These are phyloP conservation scores for Pedionomus torquatus DNA, from an alignment of 2,113 vertebrate genomes.

Conservation along the genomic window DNA sequence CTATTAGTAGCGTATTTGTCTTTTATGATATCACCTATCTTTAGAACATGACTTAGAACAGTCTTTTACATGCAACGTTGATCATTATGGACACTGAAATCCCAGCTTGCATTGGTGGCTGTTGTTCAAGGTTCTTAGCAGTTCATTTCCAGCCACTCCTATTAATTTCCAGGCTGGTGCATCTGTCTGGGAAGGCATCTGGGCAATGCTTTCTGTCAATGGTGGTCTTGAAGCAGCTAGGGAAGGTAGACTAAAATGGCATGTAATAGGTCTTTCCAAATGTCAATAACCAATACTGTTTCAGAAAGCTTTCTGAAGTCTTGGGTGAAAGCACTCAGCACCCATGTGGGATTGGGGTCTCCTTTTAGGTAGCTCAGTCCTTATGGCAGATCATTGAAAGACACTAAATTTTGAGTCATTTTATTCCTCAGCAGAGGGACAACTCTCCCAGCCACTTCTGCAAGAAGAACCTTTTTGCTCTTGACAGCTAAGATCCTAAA, in stretches of 20 bases:
- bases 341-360: background rate
- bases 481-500: background rate
- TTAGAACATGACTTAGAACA: background rate
- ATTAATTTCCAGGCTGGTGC: background rate
- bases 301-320: background rate
- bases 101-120: background rate
- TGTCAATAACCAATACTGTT: background rate
- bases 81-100: background rate
- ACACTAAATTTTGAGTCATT: background rate
- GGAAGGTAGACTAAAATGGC: background rate
- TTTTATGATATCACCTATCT: background rate
- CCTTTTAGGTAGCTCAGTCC: background rate
- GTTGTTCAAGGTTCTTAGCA: background rate
- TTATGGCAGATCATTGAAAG: background rate
- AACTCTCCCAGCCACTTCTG: fast-evolving
- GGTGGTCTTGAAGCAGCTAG: background rate
- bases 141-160: background rate
- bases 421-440: background rate
- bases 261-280: background rate
- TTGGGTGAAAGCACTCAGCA: background rate
- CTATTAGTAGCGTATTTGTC: background rate
- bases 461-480: background rate
- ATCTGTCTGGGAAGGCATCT: background rate
- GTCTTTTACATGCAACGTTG: background rate
- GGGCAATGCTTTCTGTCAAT: background rate